Percentiles rank a stretch among this genome's conserved stretches.
Evolutionary conservation across 1,140 invertebrate genomes (phyloP).

Genomic region (Cyrtorhinus lividipennis): DNA sequence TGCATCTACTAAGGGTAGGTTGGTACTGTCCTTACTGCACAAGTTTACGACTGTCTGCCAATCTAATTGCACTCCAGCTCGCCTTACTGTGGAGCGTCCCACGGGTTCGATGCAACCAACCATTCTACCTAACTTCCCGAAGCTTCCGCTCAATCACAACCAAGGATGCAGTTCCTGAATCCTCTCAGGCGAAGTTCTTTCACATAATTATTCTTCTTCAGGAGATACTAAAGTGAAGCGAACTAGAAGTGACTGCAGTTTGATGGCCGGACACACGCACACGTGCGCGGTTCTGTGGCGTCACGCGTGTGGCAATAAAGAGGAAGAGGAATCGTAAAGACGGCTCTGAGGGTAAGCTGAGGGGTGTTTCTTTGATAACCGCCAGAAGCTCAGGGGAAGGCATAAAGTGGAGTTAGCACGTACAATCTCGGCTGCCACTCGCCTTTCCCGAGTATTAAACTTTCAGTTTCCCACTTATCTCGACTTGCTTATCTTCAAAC

Average conservation of each 20-base stretch:
- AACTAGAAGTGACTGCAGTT: constrained; percentile 5
- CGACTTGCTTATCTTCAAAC: not conserved
- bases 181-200: not conserved
- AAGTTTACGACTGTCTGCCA: no score
- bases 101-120: no score
- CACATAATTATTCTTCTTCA: constrained; percentile 8
- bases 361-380: constrained; percentile 13
- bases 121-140: no score
- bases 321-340: constrained; percentile 12
- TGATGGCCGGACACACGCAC: constrained; percentile 11
- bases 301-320: constrained; percentile 10
- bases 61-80: no score
- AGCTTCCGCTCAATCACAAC: no score
- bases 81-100: no score
- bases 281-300: not conserved
- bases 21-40: no score
- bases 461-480: constrained; percentile 8
- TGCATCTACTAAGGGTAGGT: no score
- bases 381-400: not conserved
- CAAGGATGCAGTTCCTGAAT: no score
- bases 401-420: constrained; percentile 9
- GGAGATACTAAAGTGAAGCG: constrained; percentile 14
- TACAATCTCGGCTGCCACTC: constrained; percentile 3
- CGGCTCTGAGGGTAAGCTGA: not conserved
- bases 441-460: constrained; percentile 6